These are phyloP conservation scores for Sturnus vulgaris DNA, from an alignment of 2,113 vertebrate species.

Conservation along the genomic window DNA sequence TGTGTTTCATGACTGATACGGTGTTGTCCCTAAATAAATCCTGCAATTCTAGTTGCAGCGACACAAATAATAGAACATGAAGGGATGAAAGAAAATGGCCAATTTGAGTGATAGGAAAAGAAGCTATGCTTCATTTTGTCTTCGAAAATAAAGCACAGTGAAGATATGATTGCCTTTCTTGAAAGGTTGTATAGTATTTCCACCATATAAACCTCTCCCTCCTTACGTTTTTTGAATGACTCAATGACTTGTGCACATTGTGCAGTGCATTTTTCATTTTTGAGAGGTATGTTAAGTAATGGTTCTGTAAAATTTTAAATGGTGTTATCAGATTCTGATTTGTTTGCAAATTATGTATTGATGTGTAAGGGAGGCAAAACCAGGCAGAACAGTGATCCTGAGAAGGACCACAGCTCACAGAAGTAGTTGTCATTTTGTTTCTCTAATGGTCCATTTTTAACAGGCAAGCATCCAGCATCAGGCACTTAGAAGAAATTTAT, in stretches of 20 bases:
- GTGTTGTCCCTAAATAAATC: slow-evolving; percentile 70
- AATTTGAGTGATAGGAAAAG: slow-evolving; percentile 62
- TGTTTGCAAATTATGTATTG: background rate
- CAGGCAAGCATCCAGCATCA: background rate
- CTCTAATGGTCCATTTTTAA: background rate
- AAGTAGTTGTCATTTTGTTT: background rate
- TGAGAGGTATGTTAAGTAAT: background rate
- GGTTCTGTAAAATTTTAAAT: background rate
- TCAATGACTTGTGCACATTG: background rate
- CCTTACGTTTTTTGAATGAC: background rate
- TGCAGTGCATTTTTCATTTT: background rate
- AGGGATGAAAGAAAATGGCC: slow-evolving; percentile 69
- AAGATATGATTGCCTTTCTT: slow-evolving; percentile 33
- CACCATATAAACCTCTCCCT: background rate
- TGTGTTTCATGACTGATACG: slow-evolving; percentile 59
- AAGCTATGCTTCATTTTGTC: slow-evolving; percentile 40
- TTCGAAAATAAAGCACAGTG: slow-evolving; percentile 56
- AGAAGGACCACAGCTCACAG: background rate
- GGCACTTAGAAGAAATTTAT: background rate
- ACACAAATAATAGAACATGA: slow-evolving; percentile 80
- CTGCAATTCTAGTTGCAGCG: slow-evolving; percentile 40
- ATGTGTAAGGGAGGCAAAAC: background rate
- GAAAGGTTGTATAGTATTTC: background rate
- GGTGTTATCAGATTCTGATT: background rate
- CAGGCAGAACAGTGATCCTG: background rate